phyloP scores from a whole-genome alignment of 1,140 invertebrate species.

The Drosophila melanica region DNA sequence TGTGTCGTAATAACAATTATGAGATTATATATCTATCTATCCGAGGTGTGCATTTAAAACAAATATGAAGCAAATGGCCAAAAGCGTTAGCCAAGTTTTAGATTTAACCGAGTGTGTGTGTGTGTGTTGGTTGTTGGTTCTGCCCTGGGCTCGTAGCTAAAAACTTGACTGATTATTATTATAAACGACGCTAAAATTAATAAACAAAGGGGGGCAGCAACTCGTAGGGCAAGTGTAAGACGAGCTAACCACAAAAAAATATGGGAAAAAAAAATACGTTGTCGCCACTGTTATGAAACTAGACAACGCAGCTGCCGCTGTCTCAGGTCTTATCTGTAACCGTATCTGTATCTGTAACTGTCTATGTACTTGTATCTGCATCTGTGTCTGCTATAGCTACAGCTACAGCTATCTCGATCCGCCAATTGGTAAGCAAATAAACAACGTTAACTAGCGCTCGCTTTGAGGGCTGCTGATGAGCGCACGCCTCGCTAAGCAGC shows the following conservation, averaged over 20 bases:
- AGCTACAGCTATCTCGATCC: conserved; percentile 47
- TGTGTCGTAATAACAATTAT: conserved; percentile 93
- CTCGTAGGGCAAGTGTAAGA: conserved; percentile 56
- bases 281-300: conserved; percentile 48
- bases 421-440: conserved; percentile 79
- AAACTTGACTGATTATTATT: neutral
- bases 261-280: conserved; percentile 3
- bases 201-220: conserved; percentile 32
- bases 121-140: neutral
- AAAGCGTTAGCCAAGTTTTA: neutral
- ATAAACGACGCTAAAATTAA: conserved; percentile 41
- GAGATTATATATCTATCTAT: conserved; percentile 88
- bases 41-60: neutral
- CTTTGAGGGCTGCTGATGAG: conserved; percentile 17
- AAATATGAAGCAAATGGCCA: conserved; percentile 30
- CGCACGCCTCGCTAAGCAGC: conserved; percentile 36
- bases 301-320: conserved; percentile 3
- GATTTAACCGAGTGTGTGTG: neutral
- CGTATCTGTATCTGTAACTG: conserved; percentile 17
- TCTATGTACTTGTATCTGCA: conserved; percentile 37
- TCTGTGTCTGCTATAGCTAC: conserved; percentile 28
- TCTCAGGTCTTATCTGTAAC: conserved; percentile 30
- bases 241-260: conserved; percentile 65
- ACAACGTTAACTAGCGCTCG: conserved; percentile 38
- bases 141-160: too few species aligned